Evolutionary conservation across 2,888 invertebrate species (phyloP), one percentile per base, ranked within the genome.

Genomic region (Sphaerophoria rueppellii): DNA sequence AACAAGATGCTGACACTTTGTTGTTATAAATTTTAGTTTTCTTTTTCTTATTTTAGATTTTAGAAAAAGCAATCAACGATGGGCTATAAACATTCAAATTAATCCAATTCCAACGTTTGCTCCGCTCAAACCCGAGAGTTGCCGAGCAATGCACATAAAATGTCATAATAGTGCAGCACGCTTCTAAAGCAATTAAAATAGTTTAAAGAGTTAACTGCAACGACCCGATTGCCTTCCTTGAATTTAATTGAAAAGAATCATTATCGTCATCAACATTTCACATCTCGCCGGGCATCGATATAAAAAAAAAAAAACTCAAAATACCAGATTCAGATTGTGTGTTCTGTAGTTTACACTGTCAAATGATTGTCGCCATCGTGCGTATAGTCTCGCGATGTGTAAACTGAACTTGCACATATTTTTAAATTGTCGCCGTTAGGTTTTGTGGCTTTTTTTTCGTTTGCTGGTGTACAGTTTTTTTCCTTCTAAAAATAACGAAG

Each of bases 401-500:
- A 63, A 52, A 24, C 24, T 24, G 24, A 24, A 24, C 24, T 24
- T 24, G 24, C 24, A 24, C 24, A 24, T 24, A 24, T 24, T 24
- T 24, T 63, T 71, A 80, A 83, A 69, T 72, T 80, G 83, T 83
- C 83, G 67, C 71, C 67, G 67, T 43, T 73, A 9, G 55, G 54
- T 73, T 50, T 24, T 32, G 43, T 43, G 9, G 7, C 48, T 14
- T 16, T 43, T 63, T 40, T n/a, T 12, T 65, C 35, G 37, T 52
- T 46, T 60, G 5, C n/a, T 12, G 34, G 35, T 14, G 48, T 48
- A 24, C 24, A 6, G 24, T 70, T 35, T 72, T 58, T 72, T 67
- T 32, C 40, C 24, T 11, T 75, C 83, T 83, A 79, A 83, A 80
- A 80, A 83, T 83, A 83, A 55, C 34, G 24, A 69, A 69, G 67